Conservation (phyloP, 2,113 vertebrate species). For the Gorsachius goisagi region DNA sequence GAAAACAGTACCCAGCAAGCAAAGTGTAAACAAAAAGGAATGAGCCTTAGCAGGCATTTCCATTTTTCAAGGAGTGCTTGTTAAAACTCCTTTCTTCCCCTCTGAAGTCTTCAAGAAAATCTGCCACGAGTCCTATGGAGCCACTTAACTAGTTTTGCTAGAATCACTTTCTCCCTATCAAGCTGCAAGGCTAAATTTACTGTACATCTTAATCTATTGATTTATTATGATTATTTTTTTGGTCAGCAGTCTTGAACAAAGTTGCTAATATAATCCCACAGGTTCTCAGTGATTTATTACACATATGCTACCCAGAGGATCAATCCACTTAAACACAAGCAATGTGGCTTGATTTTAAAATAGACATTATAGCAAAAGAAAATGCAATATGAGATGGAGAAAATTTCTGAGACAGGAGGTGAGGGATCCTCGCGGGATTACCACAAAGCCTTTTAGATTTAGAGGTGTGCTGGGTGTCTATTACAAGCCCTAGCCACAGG, state of each 20-base stretch:
- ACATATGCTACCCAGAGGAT: background rate
- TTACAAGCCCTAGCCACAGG: background rate
- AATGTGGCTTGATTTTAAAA: background rate
- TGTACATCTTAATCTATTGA: background rate
- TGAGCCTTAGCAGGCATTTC: background rate
- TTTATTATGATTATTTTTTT: background rate
- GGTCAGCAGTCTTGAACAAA: background rate
- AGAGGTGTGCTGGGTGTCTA: background rate
- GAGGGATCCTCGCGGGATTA: background rate
- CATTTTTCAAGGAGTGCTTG: background rate
- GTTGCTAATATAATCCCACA: background rate
- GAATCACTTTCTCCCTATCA: background rate
- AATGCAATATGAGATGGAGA: background rate
- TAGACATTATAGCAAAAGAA: background rate
- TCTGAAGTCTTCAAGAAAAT: background rate
- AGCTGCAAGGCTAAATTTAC: background rate
- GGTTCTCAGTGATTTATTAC: background rate
- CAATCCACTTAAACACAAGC: background rate
- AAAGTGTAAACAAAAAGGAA: background rate
- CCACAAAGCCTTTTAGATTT: background rate
- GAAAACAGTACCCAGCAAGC: background rate
- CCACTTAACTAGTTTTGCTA: background rate
- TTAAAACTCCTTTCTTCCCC: background rate
- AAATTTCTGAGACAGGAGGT: background rate
- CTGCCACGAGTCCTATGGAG: background rate